Conservation (phyloP, 2,113 vertebrate species). For the Xenus cinereus region DNA sequence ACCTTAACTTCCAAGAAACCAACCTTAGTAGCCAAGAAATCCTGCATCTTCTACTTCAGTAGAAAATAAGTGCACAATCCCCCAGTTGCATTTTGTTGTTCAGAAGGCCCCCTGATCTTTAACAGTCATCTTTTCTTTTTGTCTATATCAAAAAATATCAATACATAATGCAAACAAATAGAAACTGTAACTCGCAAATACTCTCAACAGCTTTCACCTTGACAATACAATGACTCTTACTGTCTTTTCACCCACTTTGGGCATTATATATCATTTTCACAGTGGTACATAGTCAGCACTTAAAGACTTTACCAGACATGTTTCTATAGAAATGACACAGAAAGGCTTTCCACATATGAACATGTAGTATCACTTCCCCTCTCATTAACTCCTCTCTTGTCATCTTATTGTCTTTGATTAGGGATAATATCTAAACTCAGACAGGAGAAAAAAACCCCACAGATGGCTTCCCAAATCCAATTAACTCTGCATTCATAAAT, state of each 20-base stretch:
- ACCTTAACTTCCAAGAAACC: background rate
- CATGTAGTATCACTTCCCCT: background rate
- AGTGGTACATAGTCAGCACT: background rate
- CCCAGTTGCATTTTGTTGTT: background rate
- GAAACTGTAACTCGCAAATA: background rate
- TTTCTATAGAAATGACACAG: background rate
- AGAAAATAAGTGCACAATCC: background rate
- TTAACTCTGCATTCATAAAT: background rate
- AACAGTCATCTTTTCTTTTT: background rate
- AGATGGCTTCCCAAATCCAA: background rate
- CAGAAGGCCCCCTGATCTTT: background rate
- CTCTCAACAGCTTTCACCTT: background rate
- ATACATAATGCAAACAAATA: background rate
- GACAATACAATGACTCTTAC: background rate
- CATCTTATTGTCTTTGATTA: background rate
- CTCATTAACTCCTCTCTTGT: background rate
- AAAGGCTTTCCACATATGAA: background rate
- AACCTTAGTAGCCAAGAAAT: background rate
- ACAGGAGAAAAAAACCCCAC: background rate
- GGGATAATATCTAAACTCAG: background rate
- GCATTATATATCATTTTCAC: background rate
- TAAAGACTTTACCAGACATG: background rate
- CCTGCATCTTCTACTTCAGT: background rate
- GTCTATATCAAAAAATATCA: background rate
- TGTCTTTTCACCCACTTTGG: background rate